Evolutionary conservation across 2,797 vertebrate species (phyloP), one percentile per base, ranked within the genome.

Genomic region (Meda fulgida): DNA sequence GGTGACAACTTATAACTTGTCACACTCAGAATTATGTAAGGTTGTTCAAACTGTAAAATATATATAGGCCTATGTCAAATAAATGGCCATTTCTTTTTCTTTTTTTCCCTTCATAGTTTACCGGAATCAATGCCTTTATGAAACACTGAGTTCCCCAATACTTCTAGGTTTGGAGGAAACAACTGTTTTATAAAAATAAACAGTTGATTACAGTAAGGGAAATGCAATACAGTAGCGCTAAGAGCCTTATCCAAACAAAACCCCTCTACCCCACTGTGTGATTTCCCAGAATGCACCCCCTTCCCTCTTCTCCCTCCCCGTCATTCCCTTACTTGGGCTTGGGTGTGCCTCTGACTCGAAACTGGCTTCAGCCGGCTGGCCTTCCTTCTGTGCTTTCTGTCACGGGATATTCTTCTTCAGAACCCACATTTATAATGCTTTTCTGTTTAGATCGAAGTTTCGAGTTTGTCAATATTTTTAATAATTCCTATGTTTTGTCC

Each of bases 361-460:
- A 78, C 89, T 84, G 85, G 79, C 46, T 88, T 43, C 29, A 88
- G 77, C 85, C 65, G 53, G 89, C 71, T 81, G 48, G 5, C 53
- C 5, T 84, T 83, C 29, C 7, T 26, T 77, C n/a, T 8, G 40
- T 43, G 67, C 23, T 55, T 43, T 51, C 46, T 38, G 7, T 11
- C 31, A 31, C 3, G 5, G 34, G 58, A 76, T 69, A 51, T 82
- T 26, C 36, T 82, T 81, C 40, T 58, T 66, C 13, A 70, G 67
- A 76, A 81, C 67, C 6, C 23, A 63, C 55, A 3, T 14, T 2
- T 8, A 2, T 21, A 9, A 63, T 4, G 8, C 36, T 19, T 78
- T 78, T 78, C 16, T 26, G 23, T 78, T 43, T 19, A 21, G 14
- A 38, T n/a, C 4, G 4, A 23, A 66, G 72, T 40, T 60, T 16